Base-by-base conservation (phyloP, 2,888 invertebrate genomes). In the Dysmachus trigonus region DNA sequence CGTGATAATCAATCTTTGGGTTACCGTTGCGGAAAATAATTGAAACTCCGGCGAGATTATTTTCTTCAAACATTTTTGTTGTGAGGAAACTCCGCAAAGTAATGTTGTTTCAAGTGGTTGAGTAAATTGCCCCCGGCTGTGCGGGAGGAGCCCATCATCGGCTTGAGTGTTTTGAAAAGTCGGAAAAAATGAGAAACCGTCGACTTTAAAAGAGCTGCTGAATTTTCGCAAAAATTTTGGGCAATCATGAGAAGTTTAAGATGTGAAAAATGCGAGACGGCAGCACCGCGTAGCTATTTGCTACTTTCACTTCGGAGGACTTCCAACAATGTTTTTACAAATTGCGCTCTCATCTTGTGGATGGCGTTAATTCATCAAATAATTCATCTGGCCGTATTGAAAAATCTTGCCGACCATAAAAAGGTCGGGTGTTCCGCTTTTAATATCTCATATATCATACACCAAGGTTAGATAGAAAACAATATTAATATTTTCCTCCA, bases 1-100 rank as follows among this genome's bases (percentile, higher is more conserved):
- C 27, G 62, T 62, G 62, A 27, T 62, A 62, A 62, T 35, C 38
- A 76, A 76, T 38, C 38, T 38, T 33, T 76, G 6, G n/a, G 76
- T 76, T 35, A 76, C 76, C 10, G 35, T 76, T 31, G 76, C 76
- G 76, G 13, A 76, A 76, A 76, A 76, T 76, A 76, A 33, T 76
- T 76, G 62, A 15, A 76, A 35, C 38, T 76, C 38, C 18, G 10
- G 18, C 41, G 35, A 13, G 22, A 76, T 76, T 35, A 76, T 38
- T 27, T 31, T 13, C 30, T 73, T 62, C 71, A 71, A 84, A 38
- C 30, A 31, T 53, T 51, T 47, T n/a, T 27, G n/a, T n/a, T n/a
- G n/a, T n/a, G n/a, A n/a, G 82, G 33, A 62, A 79, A 62, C 27
- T 62, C 27, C 27, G 22, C 62, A 62, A 62, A 62, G 62, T 62